A percentile compares a stretch with the other conserved stretches of the same genome.
Evolutionary conservation across 2,888 invertebrate genomes (phyloP).

Genomic region (Cantharis nigra): DNA sequence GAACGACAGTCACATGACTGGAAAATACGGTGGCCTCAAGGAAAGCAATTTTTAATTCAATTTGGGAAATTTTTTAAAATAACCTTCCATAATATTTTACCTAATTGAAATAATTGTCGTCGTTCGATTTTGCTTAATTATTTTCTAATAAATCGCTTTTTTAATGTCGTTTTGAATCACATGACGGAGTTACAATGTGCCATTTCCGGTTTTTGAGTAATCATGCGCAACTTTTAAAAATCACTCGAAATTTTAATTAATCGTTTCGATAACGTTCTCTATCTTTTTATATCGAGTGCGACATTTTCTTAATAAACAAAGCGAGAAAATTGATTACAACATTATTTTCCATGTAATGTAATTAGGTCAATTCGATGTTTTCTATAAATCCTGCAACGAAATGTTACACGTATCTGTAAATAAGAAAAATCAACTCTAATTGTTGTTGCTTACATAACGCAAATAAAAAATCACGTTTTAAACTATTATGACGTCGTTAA

Average conservation of each 20-base stretch:
- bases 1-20: neutral
- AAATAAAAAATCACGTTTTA: neutral
- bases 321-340: neutral
- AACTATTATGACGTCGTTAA: neutral
- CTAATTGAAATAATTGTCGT: neutral
- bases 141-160: neutral
- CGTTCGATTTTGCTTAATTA: neutral
- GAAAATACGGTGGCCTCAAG: neutral
- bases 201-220: constrained; percentile 6
- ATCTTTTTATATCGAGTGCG: neutral
- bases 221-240: constrained; percentile 5
- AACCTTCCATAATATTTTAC: neutral
- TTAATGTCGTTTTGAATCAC: constrained; percentile 9
- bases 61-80: neutral
- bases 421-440: neutral
- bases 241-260: neutral
- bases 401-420: neutral
- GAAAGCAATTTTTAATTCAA: neutral
- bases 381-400: neutral
- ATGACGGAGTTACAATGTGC: constrained; percentile 3
- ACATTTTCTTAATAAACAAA: neutral
- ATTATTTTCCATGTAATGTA: neutral
- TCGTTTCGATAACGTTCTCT: neutral
- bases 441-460: neutral
- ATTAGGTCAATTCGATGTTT: neutral